Base-by-base conservation (phyloP, 2,113 vertebrate genomes). In the Hyperopisus bebe region DNA sequence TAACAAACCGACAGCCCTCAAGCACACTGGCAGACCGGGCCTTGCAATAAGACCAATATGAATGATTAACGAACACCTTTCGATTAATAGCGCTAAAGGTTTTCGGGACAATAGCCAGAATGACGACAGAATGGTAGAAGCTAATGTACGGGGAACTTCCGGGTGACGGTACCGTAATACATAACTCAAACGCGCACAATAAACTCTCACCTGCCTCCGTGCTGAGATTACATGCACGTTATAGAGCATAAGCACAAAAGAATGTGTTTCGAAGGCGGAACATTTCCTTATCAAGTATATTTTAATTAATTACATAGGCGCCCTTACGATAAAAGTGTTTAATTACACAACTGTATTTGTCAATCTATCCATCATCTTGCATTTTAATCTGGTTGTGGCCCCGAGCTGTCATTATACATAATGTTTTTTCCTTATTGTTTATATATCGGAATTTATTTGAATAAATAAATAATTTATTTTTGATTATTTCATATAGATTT, bases 141-240 rank as follows among this genome's bases (percentile, higher is more conserved):
- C 66, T 80, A 47, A 27, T 70, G 46, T 13, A 39, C 15, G 11
- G 46, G 55, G 5, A 86, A 90, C 92, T 95, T 95, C 95, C 95
- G 93, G 93, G 92, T 93, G 11, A 48, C 9, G 17, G 42, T 91
- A 93, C 94, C 94, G 93, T 94, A 95, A 91, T 88, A 27, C 42
- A 86, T 2, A 17, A 0, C 39, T 82, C 27, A 88, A 50, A 74
- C 15, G 84, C 87, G 89, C 84, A 88, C 24, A 1, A 13, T 5
- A 24, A 85, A 11, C 15, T 58, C 53, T 31, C 44, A 10, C 19
- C 74, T 27, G 3, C 24, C 27, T 70, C 27, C 24, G 27, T 70
- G 66, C 55, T 58, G 55, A 58, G 53, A 62, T 62, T 24, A 62
- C 55, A 19, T 77, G 70, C 27, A 35, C 70, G 70, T 77, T 17